A percentile compares a stretch with the other conserved stretches of the same genome.
Conservation (phyloP, 2,113 vertebrate genomes). For the Cheilinus undulatus region DNA sequence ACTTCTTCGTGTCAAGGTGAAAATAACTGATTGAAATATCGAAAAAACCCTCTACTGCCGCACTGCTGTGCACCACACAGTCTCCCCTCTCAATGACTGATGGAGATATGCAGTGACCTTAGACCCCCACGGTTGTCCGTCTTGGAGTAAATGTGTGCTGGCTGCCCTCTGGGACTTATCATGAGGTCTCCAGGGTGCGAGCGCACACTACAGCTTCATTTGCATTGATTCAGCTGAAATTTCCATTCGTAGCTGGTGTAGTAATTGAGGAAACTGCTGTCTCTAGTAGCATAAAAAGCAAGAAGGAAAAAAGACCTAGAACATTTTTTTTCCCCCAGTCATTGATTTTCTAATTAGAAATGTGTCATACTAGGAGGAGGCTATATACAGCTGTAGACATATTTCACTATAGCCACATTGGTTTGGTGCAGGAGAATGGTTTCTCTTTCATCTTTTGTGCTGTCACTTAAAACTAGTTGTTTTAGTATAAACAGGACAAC, state of each 20-base stretch:
- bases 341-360: conserved; percentile 35
- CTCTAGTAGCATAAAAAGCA: not conserved
- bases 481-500: not conserved
- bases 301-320: not conserved
- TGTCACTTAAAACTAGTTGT: not conserved
- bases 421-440: not conserved
- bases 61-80: not conserved
- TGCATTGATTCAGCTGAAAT: conserved; percentile 57
- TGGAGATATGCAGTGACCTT: conserved; percentile 1
- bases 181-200: conserved; percentile 35
- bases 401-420: conserved; percentile 16
- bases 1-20: no score
- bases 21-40: no score
- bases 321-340: not conserved
- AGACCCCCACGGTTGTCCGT: conserved; percentile 14
- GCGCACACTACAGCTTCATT: conserved; percentile 22
- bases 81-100: not conserved
- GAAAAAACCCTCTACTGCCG: no score
- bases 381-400: conserved; percentile 16
- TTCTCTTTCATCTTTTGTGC: not conserved
- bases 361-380: not conserved
- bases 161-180: conserved; percentile 18
- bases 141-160: conserved; percentile 1
- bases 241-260: not conserved
- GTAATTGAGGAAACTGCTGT: conserved; percentile 39